Evolutionary conservation across 1,140 invertebrate species (phyloP).

Genomic region (Polypedilum vanderplanki): DNA sequence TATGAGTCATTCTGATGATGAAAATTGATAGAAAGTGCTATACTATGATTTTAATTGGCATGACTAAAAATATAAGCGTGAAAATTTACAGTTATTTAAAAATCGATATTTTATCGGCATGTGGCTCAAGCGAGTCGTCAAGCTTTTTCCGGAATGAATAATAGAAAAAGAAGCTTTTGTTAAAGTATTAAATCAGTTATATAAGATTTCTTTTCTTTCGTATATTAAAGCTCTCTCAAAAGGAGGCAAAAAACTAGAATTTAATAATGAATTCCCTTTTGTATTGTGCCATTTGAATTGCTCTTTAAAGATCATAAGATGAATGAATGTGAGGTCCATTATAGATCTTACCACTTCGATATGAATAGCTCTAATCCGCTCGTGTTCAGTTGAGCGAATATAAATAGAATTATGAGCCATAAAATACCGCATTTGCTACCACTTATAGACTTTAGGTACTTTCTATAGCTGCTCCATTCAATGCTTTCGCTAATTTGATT

Average conservation of each 20-base stretch:
- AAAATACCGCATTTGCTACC: background rate
- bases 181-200: background rate
- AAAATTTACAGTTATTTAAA: background rate
- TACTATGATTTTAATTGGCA: background rate
- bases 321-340: background rate
- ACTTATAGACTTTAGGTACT: background rate
- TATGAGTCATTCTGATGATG: no score
- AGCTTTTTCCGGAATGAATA: no score
- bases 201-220: background rate
- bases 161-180: background rate
- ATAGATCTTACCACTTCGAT: background rate
- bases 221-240: background rate
- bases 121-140: background rate
- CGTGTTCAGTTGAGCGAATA: background rate
- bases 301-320: background rate
- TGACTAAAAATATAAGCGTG: background rate
- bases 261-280: no score
- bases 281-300: no score
- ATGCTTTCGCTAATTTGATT: background rate
- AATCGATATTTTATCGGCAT: conserved; percentile 4
- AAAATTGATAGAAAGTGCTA: no score
- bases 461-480: background rate
- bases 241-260: no score
- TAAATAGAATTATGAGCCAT: background rate
- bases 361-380: background rate